Evolutionary conservation across 2,113 vertebrate genomes (phyloP), one percentile per base, ranked within the genome.

Genomic region (Otus sunia): DNA sequence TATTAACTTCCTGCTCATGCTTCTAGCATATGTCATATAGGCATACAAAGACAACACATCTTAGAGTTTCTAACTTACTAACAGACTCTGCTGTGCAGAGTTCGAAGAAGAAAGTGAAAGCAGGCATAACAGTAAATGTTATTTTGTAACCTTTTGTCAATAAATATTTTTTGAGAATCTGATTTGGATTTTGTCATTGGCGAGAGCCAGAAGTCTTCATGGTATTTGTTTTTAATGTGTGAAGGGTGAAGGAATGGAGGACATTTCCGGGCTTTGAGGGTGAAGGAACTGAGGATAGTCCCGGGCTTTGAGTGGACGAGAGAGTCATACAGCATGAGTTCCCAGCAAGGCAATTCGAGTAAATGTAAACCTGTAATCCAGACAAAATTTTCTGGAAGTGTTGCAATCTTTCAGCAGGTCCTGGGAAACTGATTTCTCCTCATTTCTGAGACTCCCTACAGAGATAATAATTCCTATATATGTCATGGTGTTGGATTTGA

Each of bases 351-450:
- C 50, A 93, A 21, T 92, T 94, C 53, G 81, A 91, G 77, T 88
- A 67, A 93, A 92, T 34, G n/a, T 39, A 88, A 96, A 87, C 64
- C 63, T 75, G 64, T 36, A 87, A 94, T 79, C 67, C 74, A 83
- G 80, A 58, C 30, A 72, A 69, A 79, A 53, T 64, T 79, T 90
- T 90, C 92, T 73, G 58, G 10, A 87, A 91, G 55, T 90, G 77
- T 92, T 95, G 93, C 92, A 96, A 69, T 91, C 58, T 66, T 87
- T 27, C 62, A 41, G 32, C 32, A 41, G 49, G 45, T 82, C 71
- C 73, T 60, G 55, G 43, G n/a, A 92, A 85, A 88, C 34, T 27
- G 69, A 91, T 92, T 90, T 78, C 3, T 73, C 50, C 66, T 89
- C 10, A 87, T 90, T 85, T 58, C 52, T 47, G 76, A 85, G 56